Conservation (phyloP, 2,888 invertebrate genomes). For the Hirudinaria manillensis region DNA sequence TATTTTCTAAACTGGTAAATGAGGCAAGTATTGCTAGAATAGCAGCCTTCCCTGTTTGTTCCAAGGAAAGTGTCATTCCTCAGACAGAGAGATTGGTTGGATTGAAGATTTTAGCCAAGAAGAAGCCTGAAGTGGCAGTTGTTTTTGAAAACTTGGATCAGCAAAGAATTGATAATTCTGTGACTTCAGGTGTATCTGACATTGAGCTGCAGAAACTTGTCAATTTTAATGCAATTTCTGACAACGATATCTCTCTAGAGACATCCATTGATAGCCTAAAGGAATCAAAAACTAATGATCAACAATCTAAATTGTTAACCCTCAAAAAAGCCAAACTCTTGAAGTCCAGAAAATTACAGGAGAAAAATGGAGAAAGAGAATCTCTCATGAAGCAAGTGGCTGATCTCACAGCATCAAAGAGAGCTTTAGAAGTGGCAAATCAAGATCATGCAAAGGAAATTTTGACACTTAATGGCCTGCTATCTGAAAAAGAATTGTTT, state of each 20-base stretch:
- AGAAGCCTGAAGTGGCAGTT: neutral
- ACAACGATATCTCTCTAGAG: neutral
- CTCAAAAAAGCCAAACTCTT: slow-evolving; percentile 25
- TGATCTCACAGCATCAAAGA: slow-evolving; percentile 5
- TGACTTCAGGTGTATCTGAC: neutral
- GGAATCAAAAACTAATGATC: neutral
- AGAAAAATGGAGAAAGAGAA: slow-evolving; percentile 14
- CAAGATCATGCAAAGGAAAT: slow-evolving; percentile 12
- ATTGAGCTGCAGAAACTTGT: neutral
- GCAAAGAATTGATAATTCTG: no score
- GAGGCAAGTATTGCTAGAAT: no score
- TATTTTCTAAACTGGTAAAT: no score
- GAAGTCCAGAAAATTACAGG: slow-evolving; percentile 24
- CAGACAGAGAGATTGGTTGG: neutral
- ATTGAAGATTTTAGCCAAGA: neutral
- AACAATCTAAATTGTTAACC: slow-evolving; percentile 4
- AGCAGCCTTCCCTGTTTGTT: no score
- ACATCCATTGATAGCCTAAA: neutral
- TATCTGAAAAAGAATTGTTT: slow-evolving; percentile 7
- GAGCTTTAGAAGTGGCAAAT: slow-evolving; percentile 8
- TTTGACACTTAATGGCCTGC: neutral
- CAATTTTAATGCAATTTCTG: neutral
- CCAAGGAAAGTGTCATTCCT: neutral
- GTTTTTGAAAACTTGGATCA: no score
- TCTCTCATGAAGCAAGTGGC: neutral